phyloP scores from a whole-genome alignment of 2,797 vertebrate genomes.

The Lithobates sylvaticus region DNA sequence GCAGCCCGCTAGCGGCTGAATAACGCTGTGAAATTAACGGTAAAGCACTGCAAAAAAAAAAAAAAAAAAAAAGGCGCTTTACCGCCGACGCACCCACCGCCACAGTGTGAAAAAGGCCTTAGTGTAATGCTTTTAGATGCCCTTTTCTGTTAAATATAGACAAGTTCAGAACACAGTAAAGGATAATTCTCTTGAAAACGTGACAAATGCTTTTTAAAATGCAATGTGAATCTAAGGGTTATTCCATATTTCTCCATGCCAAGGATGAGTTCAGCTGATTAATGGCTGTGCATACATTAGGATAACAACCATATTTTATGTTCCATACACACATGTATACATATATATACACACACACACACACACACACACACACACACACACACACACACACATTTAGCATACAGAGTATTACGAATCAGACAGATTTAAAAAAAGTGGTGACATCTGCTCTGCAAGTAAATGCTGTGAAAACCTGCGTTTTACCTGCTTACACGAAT shows the following conservation, averaged over 20 bases:
- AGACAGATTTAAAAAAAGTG: not conserved
- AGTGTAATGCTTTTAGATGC: not conserved
- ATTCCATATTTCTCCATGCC: not conserved
- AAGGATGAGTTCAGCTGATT: not conserved
- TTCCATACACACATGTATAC: too few species aligned
- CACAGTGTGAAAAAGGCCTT: too few species aligned
- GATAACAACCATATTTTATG: not conserved
- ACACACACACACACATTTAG: not conserved
- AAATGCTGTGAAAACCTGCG: not conserved
- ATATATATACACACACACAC: too few species aligned
- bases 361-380: too few species aligned
- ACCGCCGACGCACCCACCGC: too few species aligned
- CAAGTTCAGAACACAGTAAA: not conserved
- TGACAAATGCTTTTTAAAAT: not conserved
- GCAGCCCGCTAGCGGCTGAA: too few species aligned
- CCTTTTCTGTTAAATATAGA: not conserved
- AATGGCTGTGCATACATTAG: not conserved
- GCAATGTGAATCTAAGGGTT: not conserved
- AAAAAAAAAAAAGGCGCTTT: too few species aligned
- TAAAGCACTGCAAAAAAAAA: too few species aligned
- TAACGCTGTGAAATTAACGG: too few species aligned
- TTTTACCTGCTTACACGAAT: slow-evolving; percentile 3
- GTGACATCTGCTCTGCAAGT: not conserved
- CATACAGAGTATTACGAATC: not conserved
- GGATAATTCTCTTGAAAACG: not conserved